Evolutionary conservation across 1,140 invertebrate genomes (phyloP).

Genomic region (Lordiphosa clarofinis): DNA sequence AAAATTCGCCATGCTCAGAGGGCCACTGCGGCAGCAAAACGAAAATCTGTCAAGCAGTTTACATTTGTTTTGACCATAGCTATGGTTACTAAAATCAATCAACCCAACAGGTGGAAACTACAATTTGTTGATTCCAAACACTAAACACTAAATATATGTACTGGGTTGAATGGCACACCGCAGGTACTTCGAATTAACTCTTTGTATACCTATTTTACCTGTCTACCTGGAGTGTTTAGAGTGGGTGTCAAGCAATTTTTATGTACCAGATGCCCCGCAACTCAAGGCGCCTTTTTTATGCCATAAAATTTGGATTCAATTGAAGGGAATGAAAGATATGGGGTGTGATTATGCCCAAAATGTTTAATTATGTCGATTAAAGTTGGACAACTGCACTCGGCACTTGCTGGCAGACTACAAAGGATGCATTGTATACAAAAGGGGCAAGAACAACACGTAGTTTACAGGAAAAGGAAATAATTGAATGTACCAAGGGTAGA

Average conservation of each 20-base stretch:
- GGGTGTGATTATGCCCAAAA: not conserved
- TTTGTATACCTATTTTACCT: conserved; percentile 19
- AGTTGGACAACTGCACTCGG: no score
- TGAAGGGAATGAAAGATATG: conserved; percentile 17
- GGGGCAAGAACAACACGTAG: no score
- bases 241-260: conserved; percentile 43
- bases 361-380: no score
- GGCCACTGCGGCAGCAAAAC: not conserved
- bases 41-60: conserved; percentile 19
- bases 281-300: conserved; percentile 34
- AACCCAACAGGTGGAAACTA: conserved; percentile 34
- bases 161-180: conserved; percentile 7
- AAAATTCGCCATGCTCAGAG: conserved; percentile 19
- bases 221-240: conserved; percentile 29
- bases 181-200: conserved; percentile 34
- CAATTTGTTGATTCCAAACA: conserved; percentile 1
- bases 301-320: conserved; percentile 40
- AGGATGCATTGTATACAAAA: no score
- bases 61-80: conserved; percentile 42
- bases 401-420: no score
- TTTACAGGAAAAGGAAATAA: no score
- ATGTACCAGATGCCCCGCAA: conserved; percentile 25
- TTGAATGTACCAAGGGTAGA: no score
- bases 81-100: conserved; percentile 52
- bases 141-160: no score